These are phyloP conservation scores for Cactoblastis cactorum DNA, from an alignment of 2,888 invertebrate species.

Conservation along the genomic window DNA sequence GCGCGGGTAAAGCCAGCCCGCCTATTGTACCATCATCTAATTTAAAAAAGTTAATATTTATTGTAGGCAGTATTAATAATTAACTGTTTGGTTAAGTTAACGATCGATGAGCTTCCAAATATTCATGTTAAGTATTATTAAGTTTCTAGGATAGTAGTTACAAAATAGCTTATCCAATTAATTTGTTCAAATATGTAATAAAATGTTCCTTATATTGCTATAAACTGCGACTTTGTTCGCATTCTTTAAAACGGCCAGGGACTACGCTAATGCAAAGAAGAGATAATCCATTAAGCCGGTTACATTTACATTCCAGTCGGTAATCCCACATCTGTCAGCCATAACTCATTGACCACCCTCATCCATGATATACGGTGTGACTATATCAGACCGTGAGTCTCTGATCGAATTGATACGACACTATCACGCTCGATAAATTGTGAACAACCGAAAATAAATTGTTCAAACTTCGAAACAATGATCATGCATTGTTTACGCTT, in stretches of 20 bases:
- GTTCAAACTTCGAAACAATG: constrained; percentile 32
- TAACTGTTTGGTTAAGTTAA: constrained; percentile 40
- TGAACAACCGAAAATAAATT: constrained; percentile 53
- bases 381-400: constrained; percentile 2
- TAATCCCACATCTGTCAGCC: constrained; percentile 1
- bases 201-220: no score
- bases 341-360: background rate
- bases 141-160: no score
- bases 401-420: constrained; percentile 44
- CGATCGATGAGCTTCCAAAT: constrained; percentile 37
- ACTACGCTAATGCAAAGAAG: background rate
- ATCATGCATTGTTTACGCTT: constrained; percentile 53
- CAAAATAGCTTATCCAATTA: no score
- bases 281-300: background rate
- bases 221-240: background rate
- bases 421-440: constrained; percentile 61
- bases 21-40: constrained; percentile 49
- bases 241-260: background rate
- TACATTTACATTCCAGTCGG: background rate
- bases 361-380: background rate
- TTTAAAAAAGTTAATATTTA: constrained; percentile 57
- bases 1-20: constrained; percentile 29
- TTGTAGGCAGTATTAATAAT: constrained; percentile 51
- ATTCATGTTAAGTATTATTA: constrained; percentile 31
- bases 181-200: no score